phyloP scores from a whole-genome alignment of 2,113 vertebrate species.

The Oncorhynchus nerka region DNA sequence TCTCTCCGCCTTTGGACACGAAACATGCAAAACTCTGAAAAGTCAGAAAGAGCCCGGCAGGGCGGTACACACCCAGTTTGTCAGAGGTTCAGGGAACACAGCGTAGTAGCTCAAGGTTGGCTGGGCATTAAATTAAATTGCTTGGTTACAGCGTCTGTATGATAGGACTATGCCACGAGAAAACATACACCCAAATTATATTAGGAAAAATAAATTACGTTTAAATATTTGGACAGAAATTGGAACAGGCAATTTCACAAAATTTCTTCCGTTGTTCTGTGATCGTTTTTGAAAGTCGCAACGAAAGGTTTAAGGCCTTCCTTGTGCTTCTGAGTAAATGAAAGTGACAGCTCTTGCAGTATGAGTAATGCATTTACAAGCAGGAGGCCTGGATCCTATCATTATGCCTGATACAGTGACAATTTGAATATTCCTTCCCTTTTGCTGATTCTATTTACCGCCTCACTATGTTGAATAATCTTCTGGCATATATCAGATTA shows the following conservation, averaged over 20 bases:
- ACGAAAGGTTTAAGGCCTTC: conserved; percentile 19
- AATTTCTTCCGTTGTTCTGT: conserved; percentile 11
- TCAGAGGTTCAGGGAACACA: conserved; percentile 5
- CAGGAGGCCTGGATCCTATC: conserved; percentile 40
- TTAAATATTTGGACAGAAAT: conserved; percentile 16
- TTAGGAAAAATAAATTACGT: background rate
- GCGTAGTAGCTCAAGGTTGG: conserved; percentile 36
- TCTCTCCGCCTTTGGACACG: conserved; percentile 60
- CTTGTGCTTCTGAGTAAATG: conserved; percentile 30
- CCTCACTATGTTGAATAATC: conserved; percentile 54
- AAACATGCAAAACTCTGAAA: conserved; percentile 41
- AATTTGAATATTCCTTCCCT: conserved; percentile 53
- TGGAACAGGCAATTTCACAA: conserved; percentile 16
- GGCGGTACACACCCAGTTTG: background rate
- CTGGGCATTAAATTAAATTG: conserved; percentile 27
- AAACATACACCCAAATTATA: background rate
- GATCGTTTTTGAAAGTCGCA: conserved; percentile 32
- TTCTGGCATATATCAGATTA: conserved; percentile 49
- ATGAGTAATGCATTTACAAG: conserved; percentile 56
- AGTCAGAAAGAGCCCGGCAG: conserved; percentile 43
- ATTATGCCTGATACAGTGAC: conserved; percentile 48
- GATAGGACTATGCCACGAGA: background rate
- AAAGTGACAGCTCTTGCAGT: conserved; percentile 40
- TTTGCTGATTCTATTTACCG: conserved; percentile 57
- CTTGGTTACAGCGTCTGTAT: background rate